These are phyloP conservation scores for Anseranas semipalmata DNA, from an alignment of 2,113 vertebrate genomes.

Conservation along the genomic window DNA sequence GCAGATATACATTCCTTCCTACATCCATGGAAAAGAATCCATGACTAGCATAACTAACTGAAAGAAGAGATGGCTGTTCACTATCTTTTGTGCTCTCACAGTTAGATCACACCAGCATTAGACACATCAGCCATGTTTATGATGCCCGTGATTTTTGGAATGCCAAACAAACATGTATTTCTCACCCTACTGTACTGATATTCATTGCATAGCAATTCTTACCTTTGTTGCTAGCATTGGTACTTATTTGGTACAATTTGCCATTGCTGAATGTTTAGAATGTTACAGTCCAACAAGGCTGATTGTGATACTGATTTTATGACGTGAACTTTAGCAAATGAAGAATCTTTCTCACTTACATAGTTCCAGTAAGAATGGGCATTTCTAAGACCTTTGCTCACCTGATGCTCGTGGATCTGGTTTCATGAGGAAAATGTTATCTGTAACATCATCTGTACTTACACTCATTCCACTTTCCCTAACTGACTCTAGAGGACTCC, in stretches of 20 bases:
- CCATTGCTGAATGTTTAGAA: background rate
- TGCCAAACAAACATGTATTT: background rate
- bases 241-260: background rate
- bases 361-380: background rate
- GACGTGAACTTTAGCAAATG: background rate
- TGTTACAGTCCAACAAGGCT: background rate
- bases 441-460: background rate
- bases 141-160: background rate
- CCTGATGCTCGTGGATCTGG: background rate
- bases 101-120: background rate
- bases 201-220: background rate
- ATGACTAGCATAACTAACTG: background rate
- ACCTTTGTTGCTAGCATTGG: background rate
- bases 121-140: background rate
- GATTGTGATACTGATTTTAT: background rate
- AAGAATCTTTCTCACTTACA: background rate
- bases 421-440: background rate
- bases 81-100: background rate
- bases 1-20: conserved; percentile 46
- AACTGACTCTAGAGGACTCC: background rate
- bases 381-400: background rate
- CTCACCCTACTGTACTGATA: background rate
- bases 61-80: background rate
- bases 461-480: background rate
- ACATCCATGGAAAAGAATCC: background rate